Percentiles rank a stretch among this genome's conserved stretches.
Conservation (phyloP, 2,797 vertebrate species). For the Enteromius paludinosus region DNA sequence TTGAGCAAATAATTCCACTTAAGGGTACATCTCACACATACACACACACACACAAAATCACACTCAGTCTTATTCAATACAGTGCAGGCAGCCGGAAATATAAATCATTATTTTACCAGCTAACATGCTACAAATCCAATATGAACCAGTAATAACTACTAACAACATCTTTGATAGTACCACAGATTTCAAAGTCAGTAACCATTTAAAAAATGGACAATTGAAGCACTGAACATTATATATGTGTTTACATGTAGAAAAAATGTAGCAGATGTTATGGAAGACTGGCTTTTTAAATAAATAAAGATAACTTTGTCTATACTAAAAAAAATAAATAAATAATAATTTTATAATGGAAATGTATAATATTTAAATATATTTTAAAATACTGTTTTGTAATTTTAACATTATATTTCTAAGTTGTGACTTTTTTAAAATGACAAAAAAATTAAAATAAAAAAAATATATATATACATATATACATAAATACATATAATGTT, state of each 20-base stretch:
- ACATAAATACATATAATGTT: no score
- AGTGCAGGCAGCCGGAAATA: neutral
- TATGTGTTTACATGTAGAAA: neutral
- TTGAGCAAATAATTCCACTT: conserved; percentile 38
- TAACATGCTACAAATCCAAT: no score
- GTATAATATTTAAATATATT: neutral
- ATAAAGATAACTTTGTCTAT: neutral
- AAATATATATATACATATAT: neutral
- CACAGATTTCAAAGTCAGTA: neutral
- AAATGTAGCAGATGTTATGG: neutral
- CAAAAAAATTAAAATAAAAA: neutral
- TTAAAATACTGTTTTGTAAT: neutral
- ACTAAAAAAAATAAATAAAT: neutral
- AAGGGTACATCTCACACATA: neutral
- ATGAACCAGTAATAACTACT: neutral
- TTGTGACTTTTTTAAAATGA: neutral
- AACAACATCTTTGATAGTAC: neutral
- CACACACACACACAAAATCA: no score
- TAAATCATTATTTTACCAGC: neutral
- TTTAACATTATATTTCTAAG: neutral
- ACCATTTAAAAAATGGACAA: neutral
- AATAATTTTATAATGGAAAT: neutral
- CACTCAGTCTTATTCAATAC: neutral
- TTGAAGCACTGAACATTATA: neutral
- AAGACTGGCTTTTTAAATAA: neutral